These are phyloP conservation scores for Allacma fusca DNA, from an alignment of 2,888 invertebrate species.

Conservation along the genomic window DNA sequence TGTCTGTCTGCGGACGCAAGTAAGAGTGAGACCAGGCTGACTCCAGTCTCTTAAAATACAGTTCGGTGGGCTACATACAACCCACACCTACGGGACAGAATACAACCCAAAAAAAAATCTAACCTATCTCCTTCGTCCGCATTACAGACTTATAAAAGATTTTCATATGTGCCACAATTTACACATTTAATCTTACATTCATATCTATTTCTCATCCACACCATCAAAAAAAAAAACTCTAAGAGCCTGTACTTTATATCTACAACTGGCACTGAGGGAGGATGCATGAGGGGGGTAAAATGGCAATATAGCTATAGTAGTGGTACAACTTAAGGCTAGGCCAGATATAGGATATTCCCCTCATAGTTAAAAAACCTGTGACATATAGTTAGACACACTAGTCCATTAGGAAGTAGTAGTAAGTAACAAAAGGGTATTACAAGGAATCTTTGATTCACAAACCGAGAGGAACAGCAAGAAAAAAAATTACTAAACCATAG, in stretches of 20 bases:
- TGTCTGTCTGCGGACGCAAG: conserved; percentile 58
- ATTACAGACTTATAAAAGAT: background rate
- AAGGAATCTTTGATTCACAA: conserved; percentile 28
- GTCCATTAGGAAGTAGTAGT: no score
- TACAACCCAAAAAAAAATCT: conserved; percentile 42
- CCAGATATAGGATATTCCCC: no score
- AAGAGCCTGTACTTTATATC: no score
- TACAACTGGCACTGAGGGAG: background rate
- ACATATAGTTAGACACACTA: no score
- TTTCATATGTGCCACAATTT: conserved; percentile 3
- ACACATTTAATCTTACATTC: conserved; percentile 12
- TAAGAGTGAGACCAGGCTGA: conserved; percentile 58
- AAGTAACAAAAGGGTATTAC: background rate
- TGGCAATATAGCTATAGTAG: no score
- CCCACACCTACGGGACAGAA: conserved; percentile 49
- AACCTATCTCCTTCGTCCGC: conserved; percentile 16
- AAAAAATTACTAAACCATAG: background rate
- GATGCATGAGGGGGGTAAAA: background rate
- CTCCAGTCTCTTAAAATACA: conserved; percentile 58
- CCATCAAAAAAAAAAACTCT: no score
- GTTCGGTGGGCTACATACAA: conserved; percentile 52
- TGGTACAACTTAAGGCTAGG: no score
- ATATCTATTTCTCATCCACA: background rate
- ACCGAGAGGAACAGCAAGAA: background rate
- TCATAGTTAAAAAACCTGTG: no score